Evolutionary conservation across 2,888 invertebrate species (phyloP), one percentile per base, ranked within the genome.

Genomic region (Lasioglossum vierecki): DNA sequence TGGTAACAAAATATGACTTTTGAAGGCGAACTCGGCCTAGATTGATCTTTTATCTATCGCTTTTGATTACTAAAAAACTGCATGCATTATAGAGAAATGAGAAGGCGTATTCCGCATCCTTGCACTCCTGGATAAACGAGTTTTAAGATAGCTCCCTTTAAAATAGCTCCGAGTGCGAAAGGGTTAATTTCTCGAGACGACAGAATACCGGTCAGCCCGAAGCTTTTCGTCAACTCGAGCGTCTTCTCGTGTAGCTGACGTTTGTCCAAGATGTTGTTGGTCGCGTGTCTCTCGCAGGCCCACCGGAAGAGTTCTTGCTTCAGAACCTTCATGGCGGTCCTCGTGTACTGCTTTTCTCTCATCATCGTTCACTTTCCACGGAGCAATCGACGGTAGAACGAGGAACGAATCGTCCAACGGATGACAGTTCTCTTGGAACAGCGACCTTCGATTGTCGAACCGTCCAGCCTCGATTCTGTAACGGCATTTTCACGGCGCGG

Each of bases 211-310:
- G 77, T 86, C 49, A 92, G 39, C n/a, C 88, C 86, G 35, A 84
- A 82, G 4, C 86, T 72, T 13, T 75, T 79, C 1, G 89, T 85
- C 77, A 94, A 80, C 76, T 92, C 83, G 26, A 92, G 74, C 44
- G 92, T 92, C 84, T 91, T 93, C 3, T 91, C 79, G 26, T 89
- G 89, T 13, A 93, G 77, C 46, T 88, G 78, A 30, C 86, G 80
- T 66, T 87, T 88, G 86, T 91, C 89, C 39, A 94, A 81, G 15
- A 80, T 88, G 76, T 83, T 81, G 76, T 93, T 92, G 30, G 87
- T 91, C 15, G 94, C 94, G 82, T 92, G 91, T 72, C 86, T 91
- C 77, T 92, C 87, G 80, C 93, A 93, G 70, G 91, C 88, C 94
- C 94, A 93, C 83, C 81, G 87, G 13, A 94, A 89, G 46, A 94